Conservation (phyloP, 1,140 invertebrate species). For the Drosophila suzukii region DNA sequence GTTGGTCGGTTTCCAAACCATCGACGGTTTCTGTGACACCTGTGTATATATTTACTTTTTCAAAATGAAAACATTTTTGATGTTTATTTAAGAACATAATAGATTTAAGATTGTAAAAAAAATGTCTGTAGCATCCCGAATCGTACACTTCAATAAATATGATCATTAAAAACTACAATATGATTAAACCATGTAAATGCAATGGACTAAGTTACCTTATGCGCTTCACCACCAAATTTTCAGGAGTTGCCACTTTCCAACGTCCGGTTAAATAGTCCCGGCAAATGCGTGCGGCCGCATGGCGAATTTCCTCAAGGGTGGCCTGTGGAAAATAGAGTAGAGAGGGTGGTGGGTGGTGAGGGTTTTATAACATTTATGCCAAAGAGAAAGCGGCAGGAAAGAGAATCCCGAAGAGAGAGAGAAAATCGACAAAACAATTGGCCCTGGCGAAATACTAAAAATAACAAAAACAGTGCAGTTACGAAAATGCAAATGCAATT, state of each 20-base stretch:
- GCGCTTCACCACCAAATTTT: conserved; percentile 91
- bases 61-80: too few species aligned
- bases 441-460: conserved; percentile 25
- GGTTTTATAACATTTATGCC: background rate
- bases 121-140: too few species aligned
- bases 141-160: too few species aligned
- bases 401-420: conserved; percentile 5
- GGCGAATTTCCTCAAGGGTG: conserved; percentile 88
- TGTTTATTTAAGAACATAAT: too few species aligned
- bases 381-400: background rate
- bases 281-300: conserved; percentile 93
- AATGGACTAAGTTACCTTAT: conserved; percentile 88
- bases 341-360: conserved; percentile 9
- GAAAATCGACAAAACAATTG: conserved; percentile 65
- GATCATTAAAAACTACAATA: background rate
- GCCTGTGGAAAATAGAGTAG: conserved; percentile 45
- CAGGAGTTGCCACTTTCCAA: conserved; percentile 92
- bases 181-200: background rate
- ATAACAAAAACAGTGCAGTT: conserved; percentile 23
- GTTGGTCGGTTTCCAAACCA: too few species aligned
- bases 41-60: too few species aligned
- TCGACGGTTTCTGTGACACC: too few species aligned
- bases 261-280: conserved; percentile 93
- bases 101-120: too few species aligned
- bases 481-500: conserved; percentile 50